A percentile compares a stretch with the other conserved stretches of the same genome.
Evolutionary conservation across 2,113 vertebrate genomes (phyloP).

Genomic region (Polypterus senegalus): DNA sequence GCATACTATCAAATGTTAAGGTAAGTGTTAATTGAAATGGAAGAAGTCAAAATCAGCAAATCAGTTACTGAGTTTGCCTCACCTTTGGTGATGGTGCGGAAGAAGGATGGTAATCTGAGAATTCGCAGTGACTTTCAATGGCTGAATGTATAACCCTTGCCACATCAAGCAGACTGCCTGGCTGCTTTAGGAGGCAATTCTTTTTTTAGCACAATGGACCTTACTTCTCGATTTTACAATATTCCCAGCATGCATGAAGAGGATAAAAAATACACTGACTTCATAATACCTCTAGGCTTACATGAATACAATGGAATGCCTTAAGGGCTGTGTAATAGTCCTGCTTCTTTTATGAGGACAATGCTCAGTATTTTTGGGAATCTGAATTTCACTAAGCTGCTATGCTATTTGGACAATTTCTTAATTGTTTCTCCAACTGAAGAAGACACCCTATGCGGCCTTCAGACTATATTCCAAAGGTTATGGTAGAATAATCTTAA

Average conservation of each 20-base stretch:
- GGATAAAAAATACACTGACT: slow-evolving; percentile 2
- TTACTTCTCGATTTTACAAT: slow-evolving; percentile 1
- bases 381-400: background rate
- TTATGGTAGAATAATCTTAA: background rate
- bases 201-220: too few relatives aligned
- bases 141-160: background rate
- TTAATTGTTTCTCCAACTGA: background rate
- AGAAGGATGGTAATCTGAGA: background rate
- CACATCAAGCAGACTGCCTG: background rate
- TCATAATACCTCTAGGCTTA: background rate
- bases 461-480: background rate
- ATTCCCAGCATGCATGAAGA: slow-evolving; percentile 5
- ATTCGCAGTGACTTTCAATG: background rate
- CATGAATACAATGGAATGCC: slow-evolving; percentile 2
- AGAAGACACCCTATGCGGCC: background rate
- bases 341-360: slow-evolving; percentile 1
- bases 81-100: slow-evolving; percentile 5
- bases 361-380: slow-evolving; percentile 1
- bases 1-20: background rate
- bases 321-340: slow-evolving; percentile 4
- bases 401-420: too few relatives aligned
- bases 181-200: background rate
- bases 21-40: background rate
- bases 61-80: background rate
- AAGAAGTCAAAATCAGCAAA: too few relatives aligned